Percentiles rank a stretch among this genome's conserved stretches.
phyloP scores from a whole-genome alignment of 1,140 invertebrate genomes.

The Pogonomyrmex californicus region DNA sequence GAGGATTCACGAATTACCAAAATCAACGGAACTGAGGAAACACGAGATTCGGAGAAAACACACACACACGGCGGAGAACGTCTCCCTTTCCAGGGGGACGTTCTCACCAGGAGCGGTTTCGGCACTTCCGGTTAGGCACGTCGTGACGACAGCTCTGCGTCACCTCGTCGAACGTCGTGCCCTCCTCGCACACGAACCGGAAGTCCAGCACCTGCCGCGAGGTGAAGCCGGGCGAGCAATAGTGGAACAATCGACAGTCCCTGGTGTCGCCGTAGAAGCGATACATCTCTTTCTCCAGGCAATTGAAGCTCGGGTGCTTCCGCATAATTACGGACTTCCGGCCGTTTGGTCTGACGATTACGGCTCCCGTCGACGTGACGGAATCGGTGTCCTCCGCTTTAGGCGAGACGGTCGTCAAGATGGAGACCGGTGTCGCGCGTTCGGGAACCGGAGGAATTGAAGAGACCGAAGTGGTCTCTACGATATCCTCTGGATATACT shows the following conservation, averaged over 20 bases:
- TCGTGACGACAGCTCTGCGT: slow-evolving; percentile 86
- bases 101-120: slow-evolving; percentile 76
- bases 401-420: neutral
- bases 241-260: slow-evolving; percentile 89
- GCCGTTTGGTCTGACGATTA: neutral
- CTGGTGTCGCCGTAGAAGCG: slow-evolving; percentile 88
- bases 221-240: slow-evolving; percentile 88
- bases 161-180: slow-evolving; percentile 87
- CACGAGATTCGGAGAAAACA: slow-evolving; percentile 20
- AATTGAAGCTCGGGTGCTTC: slow-evolving; percentile 85
- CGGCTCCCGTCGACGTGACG: neutral
- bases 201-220: slow-evolving; percentile 88
- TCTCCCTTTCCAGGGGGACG: too few species aligned
- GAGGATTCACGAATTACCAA: slow-evolving; percentile 85
- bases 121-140: slow-evolving; percentile 77
- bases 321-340: slow-evolving; percentile 22
- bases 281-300: slow-evolving; percentile 87
- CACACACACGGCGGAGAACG: neutral
- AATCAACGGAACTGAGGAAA: slow-evolving; percentile 78
- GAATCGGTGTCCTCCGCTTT: slow-evolving; percentile 16
- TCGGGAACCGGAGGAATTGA: slow-evolving; percentile 8
- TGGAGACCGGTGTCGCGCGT: neutral
- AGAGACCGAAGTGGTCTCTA: neutral
- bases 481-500: neutral
- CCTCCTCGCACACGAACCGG: slow-evolving; percentile 88